A percentile compares a stretch with the other conserved stretches of the same genome.
phyloP scores from a whole-genome alignment of 2,113 vertebrate species.

The Nycticebus coucang region DNA sequence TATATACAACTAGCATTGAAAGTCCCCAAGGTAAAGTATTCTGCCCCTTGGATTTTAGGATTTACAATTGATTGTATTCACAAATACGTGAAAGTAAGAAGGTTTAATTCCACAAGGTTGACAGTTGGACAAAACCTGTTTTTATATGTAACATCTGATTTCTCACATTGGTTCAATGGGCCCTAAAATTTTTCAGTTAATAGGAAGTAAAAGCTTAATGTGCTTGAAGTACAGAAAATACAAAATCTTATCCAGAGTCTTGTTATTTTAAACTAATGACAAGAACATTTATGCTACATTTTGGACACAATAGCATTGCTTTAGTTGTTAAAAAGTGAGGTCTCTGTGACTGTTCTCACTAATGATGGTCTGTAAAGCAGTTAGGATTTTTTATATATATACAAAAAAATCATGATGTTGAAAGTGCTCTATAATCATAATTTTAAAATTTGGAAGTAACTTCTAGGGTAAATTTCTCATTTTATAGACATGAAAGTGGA shows the following conservation, averaged over 20 bases:
- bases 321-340: background rate
- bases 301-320: background rate
- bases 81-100: conserved; percentile 9
- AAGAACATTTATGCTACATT: background rate
- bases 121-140: conserved; percentile 7
- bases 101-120: background rate
- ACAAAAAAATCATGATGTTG: background rate
- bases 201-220: conserved; percentile 7
- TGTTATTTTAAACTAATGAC: conserved; percentile 30
- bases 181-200: background rate
- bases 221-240: background rate
- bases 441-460: background rate
- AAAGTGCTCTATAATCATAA: background rate
- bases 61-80: conserved; percentile 8
- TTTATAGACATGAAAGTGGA: background rate
- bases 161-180: background rate
- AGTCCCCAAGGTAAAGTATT: background rate
- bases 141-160: background rate
- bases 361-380: background rate
- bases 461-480: background rate
- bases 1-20: background rate
- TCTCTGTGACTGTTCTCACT: background rate
- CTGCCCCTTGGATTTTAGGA: background rate
- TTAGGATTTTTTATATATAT: background rate
- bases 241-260: background rate